These are phyloP conservation scores for Ophiothrix spiculata DNA, from an alignment of 35 echinoderm and acorn worm species.

Conservation along the genomic window DNA sequence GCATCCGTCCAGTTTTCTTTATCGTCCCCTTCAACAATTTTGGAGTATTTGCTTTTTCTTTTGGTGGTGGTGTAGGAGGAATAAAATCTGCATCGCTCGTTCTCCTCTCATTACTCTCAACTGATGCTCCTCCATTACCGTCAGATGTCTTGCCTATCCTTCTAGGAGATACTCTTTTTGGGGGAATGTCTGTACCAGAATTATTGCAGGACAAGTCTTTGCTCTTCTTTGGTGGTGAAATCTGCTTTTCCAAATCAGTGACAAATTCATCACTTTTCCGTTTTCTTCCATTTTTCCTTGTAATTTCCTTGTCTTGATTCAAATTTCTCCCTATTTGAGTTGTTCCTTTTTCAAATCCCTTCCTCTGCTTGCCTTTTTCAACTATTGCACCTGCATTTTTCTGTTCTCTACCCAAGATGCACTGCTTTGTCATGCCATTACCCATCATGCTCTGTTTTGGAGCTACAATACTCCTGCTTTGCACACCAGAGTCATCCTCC, in stretches of 20 bases:
- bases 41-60: slow-evolving; percentile 39
- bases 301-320: no score
- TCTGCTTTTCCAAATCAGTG: neutral
- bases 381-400: no score
- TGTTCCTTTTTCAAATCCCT: no score
- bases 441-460: no score
- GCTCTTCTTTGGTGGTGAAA: neutral
- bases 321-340: no score
- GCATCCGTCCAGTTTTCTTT: neutral
- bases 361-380: no score
- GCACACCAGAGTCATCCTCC: slow-evolving; percentile 17
- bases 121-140: neutral
- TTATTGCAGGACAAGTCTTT: neutral
- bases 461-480: neutral
- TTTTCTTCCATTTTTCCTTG: neutral
- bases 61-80: slow-evolving; percentile 67
- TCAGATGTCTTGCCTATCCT: neutral
- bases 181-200: neutral
- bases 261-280: neutral
- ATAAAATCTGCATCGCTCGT: slow-evolving; percentile 68
- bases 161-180: neutral
- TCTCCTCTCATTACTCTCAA: slow-evolving; percentile 21
- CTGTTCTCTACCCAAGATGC: no score
- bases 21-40: slow-evolving; percentile 32
- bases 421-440: no score